phyloP scores from a whole-genome alignment of 2,113 vertebrate species.

The Capreolus pygargus region DNA sequence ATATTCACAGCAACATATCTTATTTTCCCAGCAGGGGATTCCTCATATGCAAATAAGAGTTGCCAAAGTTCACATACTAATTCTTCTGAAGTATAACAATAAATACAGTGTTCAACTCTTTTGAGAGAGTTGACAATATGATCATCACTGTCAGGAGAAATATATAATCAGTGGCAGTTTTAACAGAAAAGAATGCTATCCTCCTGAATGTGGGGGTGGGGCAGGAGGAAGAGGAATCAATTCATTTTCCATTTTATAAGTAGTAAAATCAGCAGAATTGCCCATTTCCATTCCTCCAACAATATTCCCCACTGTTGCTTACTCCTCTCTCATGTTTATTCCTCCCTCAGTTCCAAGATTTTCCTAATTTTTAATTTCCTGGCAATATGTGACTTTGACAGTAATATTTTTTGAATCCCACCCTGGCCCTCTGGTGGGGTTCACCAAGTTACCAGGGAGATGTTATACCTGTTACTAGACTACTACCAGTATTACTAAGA shows the following conservation, averaged over 20 bases:
- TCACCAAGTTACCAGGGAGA: background rate
- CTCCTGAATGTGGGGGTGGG: background rate
- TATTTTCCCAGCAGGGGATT: constrained; percentile 11
- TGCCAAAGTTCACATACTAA: background rate
- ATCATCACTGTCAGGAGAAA: background rate
- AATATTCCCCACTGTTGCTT: background rate
- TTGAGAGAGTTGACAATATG: background rate
- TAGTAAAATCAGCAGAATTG: background rate
- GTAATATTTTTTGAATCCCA: background rate
- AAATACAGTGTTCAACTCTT: background rate
- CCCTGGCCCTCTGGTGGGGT: background rate
- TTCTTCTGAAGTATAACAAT: constrained; percentile 29
- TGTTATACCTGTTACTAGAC: background rate
- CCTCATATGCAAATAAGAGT: background rate
- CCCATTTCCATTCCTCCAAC: background rate
- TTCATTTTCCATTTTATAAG: background rate
- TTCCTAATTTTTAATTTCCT: background rate
- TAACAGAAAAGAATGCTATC: background rate
- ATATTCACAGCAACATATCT: background rate
- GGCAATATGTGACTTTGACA: background rate
- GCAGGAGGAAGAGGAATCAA: background rate
- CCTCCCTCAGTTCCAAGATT: background rate
- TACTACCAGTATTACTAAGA: background rate
- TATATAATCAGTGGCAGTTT: background rate
- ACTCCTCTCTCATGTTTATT: background rate